phyloP scores from a whole-genome alignment of 2,797 vertebrate species.

The Artibeus lituratus region DNA sequence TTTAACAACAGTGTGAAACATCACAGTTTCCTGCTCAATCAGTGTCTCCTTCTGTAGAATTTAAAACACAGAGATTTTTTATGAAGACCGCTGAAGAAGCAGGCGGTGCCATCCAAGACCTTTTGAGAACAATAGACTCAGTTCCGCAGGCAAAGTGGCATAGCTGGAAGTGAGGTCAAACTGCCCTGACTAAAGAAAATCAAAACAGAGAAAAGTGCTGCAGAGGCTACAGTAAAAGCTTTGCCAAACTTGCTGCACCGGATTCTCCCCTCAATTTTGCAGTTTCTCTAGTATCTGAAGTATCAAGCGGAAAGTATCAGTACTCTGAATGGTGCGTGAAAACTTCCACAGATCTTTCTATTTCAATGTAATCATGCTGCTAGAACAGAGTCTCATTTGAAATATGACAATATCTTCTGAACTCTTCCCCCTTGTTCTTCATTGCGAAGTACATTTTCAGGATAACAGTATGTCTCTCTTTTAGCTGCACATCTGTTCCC shows the following conservation, averaged over 20 bases:
- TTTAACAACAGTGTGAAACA: background rate
- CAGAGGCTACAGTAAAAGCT: background rate
- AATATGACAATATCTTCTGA: conserved; percentile 32
- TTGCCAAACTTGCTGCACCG: background rate
- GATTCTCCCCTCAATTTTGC: background rate
- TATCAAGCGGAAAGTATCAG: background rate
- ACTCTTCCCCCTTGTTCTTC: conserved; percentile 49
- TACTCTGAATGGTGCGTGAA: background rate
- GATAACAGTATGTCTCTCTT: conserved; percentile 50
- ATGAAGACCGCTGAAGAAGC: background rate
- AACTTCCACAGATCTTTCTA: background rate
- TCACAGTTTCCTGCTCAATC: background rate
- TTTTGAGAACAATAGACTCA: background rate
- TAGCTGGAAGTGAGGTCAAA: background rate
- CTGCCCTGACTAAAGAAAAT: background rate
- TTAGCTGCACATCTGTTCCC: conserved; percentile 62
- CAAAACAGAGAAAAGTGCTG: background rate
- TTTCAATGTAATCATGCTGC: background rate
- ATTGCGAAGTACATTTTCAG: conserved; percentile 44
- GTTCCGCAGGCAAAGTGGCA: background rate
- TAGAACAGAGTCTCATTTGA: conserved; percentile 36
- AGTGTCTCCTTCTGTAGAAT: background rate
- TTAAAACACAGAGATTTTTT: background rate
- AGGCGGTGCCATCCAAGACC: background rate
- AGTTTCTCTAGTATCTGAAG: background rate